These are phyloP conservation scores for Sclerurus mexicanus DNA, from an alignment of 2,113 vertebrate species.

Conservation along the genomic window DNA sequence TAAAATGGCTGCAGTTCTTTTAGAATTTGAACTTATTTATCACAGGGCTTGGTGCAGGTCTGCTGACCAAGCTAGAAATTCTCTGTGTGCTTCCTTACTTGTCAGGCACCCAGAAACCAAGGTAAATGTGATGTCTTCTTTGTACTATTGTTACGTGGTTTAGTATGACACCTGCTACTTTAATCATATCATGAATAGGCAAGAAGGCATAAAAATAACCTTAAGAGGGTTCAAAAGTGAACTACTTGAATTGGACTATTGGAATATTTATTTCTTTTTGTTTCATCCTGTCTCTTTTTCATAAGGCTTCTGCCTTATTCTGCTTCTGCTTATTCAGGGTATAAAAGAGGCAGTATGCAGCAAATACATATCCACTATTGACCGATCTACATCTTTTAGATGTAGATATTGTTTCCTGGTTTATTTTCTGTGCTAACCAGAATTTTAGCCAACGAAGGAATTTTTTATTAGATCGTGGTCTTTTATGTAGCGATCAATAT, in stretches of 20 bases:
- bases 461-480: background rate
- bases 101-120: conserved; percentile 69
- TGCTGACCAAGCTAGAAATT: conserved; percentile 59
- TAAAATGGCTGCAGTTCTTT: conserved; percentile 75
- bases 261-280: background rate
- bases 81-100: conserved; percentile 74
- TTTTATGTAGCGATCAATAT: background rate
- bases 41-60: conserved; percentile 75
- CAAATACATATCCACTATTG: background rate
- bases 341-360: background rate
- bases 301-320: background rate
- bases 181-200: background rate
- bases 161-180: background rate
- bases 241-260: background rate
- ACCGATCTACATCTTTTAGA: background rate
- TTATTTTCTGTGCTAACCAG: background rate
- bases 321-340: background rate
- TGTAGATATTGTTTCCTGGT: background rate
- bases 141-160: background rate
- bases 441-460: background rate
- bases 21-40: conserved; percentile 80
- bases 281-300: background rate
- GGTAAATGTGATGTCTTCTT: conserved; percentile 52
- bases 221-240: background rate
- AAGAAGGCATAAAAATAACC: background rate